Evolutionary conservation across 2,113 vertebrate species (phyloP).

Genomic region (Carlito syrichta): DNA sequence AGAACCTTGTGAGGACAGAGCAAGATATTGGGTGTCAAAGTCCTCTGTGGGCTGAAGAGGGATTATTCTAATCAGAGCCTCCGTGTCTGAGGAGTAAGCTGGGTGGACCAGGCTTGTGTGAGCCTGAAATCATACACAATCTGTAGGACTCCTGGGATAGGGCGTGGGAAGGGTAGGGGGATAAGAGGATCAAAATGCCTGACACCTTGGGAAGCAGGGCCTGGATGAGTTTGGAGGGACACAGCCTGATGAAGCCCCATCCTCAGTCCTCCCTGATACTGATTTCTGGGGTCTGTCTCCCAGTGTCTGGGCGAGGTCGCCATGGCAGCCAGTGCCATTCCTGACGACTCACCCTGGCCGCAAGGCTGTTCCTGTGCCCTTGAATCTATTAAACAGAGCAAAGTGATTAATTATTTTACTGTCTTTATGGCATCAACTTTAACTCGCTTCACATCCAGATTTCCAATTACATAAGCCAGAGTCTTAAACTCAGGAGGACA

Average conservation of each 20-base stretch:
- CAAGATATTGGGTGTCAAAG: not conserved
- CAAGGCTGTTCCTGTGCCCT: conserved; percentile 71
- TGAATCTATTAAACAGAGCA: conserved; percentile 78
- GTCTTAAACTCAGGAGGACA: conserved; percentile 79
- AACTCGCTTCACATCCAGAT: conserved; percentile 79
- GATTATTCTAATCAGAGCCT: not conserved
- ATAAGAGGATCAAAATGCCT: not conserved
- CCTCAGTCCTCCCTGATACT: not conserved
- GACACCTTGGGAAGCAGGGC: not conserved
- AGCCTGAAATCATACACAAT: not conserved
- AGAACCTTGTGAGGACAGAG: not conserved
- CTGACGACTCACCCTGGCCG: not conserved
- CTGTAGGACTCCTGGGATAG: not conserved
- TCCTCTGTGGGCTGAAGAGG: not conserved
- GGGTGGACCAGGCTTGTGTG: not conserved
- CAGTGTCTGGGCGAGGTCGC: not conserved
- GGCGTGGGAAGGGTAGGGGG: too few relatives aligned
- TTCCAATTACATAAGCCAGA: conserved; percentile 78
- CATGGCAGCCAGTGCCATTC: not conserved
- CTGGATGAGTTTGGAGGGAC: not conserved
- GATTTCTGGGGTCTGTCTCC: not conserved
- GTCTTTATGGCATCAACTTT: conserved; percentile 79
- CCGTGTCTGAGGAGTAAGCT: not conserved
- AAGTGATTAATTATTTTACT: conserved; percentile 84
- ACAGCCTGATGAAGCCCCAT: not conserved